Percentiles rank a stretch among this genome's conserved stretches.
phyloP scores from a whole-genome alignment of 2,113 vertebrate species.

The Tupaia chinensis region DNA sequence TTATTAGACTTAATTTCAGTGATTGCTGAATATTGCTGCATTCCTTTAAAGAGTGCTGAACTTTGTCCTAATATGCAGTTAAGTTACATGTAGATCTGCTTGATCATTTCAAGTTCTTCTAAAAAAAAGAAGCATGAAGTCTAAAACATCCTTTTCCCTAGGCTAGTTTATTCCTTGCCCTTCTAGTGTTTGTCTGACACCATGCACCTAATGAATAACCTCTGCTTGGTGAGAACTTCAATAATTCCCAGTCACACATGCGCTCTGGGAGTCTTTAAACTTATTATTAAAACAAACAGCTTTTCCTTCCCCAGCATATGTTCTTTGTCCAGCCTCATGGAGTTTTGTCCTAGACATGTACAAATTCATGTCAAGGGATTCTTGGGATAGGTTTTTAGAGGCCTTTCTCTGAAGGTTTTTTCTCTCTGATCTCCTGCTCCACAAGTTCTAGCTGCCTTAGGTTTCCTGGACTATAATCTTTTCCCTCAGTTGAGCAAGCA shows the following conservation, averaged over 20 bases:
- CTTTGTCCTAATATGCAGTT: background rate
- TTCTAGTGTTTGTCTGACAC: background rate
- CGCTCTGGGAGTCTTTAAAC: background rate
- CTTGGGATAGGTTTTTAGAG: background rate
- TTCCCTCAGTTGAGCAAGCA: background rate
- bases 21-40: background rate
- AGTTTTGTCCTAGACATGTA: background rate
- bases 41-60: background rate
- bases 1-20: background rate
- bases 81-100: background rate
- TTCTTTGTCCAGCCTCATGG: background rate
- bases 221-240: background rate
- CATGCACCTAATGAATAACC: background rate
- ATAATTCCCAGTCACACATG: background rate
- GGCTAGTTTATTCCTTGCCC: background rate
- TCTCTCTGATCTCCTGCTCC: too few species aligned
- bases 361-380: background rate
- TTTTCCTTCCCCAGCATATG: background rate
- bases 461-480: background rate
- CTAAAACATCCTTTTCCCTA: background rate
- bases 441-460: fast-evolving
- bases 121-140: background rate
- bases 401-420: background rate
- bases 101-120: background rate
- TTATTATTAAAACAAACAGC: background rate